These are phyloP conservation scores for Danio jaintianensis DNA, from an alignment of 2,797 vertebrate species.

Conservation along the genomic window DNA sequence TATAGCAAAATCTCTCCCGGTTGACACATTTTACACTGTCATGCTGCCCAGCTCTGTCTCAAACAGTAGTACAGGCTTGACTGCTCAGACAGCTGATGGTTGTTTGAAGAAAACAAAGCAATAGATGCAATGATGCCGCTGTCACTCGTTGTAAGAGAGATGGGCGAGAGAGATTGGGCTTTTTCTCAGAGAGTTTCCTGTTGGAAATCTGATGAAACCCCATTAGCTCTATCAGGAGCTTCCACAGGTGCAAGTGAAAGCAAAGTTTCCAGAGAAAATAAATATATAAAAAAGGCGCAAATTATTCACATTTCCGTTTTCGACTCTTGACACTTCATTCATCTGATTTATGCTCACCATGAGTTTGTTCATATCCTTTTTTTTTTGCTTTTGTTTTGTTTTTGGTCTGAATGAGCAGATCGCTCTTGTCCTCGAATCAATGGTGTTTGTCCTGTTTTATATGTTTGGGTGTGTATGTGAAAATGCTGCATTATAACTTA, in stretches of 20 bases:
- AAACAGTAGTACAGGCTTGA: background rate
- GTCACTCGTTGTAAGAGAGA: constrained; percentile 22
- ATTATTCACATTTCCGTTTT: constrained; percentile 35
- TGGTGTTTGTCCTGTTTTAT: constrained; percentile 6
- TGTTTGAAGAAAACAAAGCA: constrained; percentile 14
- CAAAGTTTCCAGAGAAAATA: constrained; percentile 41
- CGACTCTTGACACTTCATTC: constrained; percentile 58
- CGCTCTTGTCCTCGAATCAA: constrained; percentile 19
- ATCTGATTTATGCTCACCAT: constrained; percentile 59
- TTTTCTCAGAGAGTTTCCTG: constrained; percentile 45
- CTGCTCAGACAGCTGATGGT: constrained; percentile 18
- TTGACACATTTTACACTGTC: constrained; percentile 24
- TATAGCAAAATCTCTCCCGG: background rate
- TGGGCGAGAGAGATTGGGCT: constrained; percentile 50
- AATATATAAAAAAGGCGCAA: constrained; percentile 26
- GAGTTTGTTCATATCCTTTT: constrained; percentile 55
- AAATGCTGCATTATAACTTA: background rate
- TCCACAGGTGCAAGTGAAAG: constrained; percentile 26
- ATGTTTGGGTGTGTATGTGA: constrained; percentile 11
- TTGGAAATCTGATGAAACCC: constrained; percentile 52
- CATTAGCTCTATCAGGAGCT: constrained; percentile 37
- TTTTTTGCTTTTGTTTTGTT: constrained; percentile 54
- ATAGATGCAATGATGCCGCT: constrained; percentile 16
- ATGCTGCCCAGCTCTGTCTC: constrained; percentile 7
- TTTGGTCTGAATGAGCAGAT: constrained; percentile 40